Evolutionary conservation across 2,113 vertebrate genomes (phyloP).

Genomic region (Pygathrix nemaeus): DNA sequence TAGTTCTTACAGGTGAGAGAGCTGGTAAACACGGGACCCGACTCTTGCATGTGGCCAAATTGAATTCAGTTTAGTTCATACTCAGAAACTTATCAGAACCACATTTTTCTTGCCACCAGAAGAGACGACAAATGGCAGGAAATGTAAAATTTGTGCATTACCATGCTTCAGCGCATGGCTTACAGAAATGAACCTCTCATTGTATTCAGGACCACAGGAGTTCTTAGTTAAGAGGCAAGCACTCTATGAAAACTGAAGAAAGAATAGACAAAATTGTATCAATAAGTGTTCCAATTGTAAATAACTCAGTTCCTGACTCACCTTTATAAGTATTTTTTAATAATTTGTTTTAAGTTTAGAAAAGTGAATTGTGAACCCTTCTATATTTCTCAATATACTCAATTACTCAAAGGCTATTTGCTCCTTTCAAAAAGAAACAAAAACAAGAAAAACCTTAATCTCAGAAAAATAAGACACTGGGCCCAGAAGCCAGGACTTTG

Average conservation of each 20-base stretch:
- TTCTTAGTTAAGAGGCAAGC: slow-evolving; percentile 4
- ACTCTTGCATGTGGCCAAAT: slow-evolving; percentile 57
- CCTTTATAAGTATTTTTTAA: background rate
- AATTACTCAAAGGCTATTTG: background rate
- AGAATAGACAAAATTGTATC: background rate
- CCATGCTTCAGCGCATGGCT: background rate
- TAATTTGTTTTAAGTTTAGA: background rate
- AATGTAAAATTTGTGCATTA: slow-evolving; percentile 70
- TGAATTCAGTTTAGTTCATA: slow-evolving; percentile 56
- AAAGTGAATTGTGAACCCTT: background rate
- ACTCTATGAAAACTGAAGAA: background rate
- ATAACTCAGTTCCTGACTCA: background rate
- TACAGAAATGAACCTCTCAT: slow-evolving; percentile 59
- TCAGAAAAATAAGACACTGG: background rate
- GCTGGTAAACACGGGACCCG: slow-evolving; percentile 23
- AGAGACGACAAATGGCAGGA: slow-evolving; percentile 60
- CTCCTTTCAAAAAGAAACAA: background rate
- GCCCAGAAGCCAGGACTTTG: background rate
- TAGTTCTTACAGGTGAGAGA: slow-evolving; percentile 63
- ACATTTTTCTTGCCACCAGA: slow-evolving; percentile 51
- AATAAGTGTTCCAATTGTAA: background rate
- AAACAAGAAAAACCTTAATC: background rate
- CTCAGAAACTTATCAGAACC: slow-evolving; percentile 58
- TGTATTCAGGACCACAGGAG: background rate
- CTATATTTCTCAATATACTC: background rate